phyloP scores from a whole-genome alignment of 2,113 vertebrate genomes.

The Tenebrosternarchus preto region DNA sequence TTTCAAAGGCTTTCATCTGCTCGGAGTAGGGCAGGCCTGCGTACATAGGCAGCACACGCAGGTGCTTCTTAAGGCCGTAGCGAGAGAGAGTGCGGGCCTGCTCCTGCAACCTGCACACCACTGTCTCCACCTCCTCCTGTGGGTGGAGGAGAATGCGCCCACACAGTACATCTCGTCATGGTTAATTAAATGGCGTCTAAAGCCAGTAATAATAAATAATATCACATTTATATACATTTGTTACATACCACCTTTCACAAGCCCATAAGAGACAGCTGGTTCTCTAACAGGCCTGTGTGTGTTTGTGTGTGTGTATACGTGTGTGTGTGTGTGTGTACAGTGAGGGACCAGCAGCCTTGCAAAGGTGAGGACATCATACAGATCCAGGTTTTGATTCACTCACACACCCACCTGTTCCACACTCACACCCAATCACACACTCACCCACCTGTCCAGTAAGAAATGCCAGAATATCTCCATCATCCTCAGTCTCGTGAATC shows the following conservation, averaged over 20 bases:
- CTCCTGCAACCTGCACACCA: slow-evolving; percentile 89
- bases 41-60: slow-evolving; percentile 94
- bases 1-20: slow-evolving; percentile 96
- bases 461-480: slow-evolving; percentile 93
- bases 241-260: too few relatives aligned
- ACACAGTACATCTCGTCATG: too few relatives aligned
- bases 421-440: slow-evolving; percentile 53
- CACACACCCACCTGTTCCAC: not conserved
- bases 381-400: not conserved
- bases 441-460: slow-evolving; percentile 91
- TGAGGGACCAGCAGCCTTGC: too few relatives aligned
- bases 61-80: slow-evolving; percentile 91
- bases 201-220: too few relatives aligned
- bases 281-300: too few relatives aligned
- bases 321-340: not conserved
- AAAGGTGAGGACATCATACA: too few relatives aligned
- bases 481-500: slow-evolving; percentile 93
- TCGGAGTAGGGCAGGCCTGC: slow-evolving; percentile 90
- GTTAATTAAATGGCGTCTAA: too few relatives aligned
- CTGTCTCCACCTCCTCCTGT: slow-evolving; percentile 96
- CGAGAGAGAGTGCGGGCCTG: slow-evolving; percentile 88
- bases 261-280: too few relatives aligned
- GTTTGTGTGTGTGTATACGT: too few relatives aligned
- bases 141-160: slow-evolving; percentile 32
- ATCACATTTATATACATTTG: too few relatives aligned